phyloP scores from a whole-genome alignment of 2,797 vertebrate genomes.

The Sphaeramia orbicularis region DNA sequence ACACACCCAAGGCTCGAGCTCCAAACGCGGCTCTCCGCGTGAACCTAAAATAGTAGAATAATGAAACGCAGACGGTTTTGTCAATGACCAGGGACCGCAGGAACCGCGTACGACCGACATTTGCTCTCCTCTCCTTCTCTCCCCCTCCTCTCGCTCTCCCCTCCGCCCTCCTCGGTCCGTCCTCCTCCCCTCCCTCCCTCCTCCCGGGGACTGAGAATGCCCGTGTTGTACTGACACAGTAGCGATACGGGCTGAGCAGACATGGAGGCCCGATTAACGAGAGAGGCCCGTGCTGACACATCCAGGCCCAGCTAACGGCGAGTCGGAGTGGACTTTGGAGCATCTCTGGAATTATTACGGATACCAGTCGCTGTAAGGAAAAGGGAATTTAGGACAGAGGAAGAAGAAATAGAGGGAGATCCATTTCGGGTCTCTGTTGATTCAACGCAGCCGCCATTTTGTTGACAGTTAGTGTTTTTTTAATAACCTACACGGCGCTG shows the following conservation, averaged over 20 bases:
- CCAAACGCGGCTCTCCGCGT: background rate
- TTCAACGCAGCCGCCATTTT: slow-evolving; percentile 91
- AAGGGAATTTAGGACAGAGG: slow-evolving; percentile 54
- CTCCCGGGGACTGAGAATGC: slow-evolving; percentile 80
- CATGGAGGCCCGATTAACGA: slow-evolving; percentile 89
- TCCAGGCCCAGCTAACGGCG: slow-evolving; percentile 81
- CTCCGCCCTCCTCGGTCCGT: slow-evolving; percentile 50
- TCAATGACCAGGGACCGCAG: slow-evolving; percentile 65
- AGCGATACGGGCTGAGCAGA: slow-evolving; percentile 88
- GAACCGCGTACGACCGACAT: slow-evolving; percentile 74
- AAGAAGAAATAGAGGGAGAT: slow-evolving; percentile 79
- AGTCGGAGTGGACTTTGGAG: slow-evolving; percentile 71
- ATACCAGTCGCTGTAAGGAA: slow-evolving; percentile 69
- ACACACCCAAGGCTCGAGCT: slow-evolving; percentile 41
- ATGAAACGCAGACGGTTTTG: slow-evolving; percentile 45
- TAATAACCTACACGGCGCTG: slow-evolving; percentile 82
- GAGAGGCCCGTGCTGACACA: slow-evolving; percentile 85
- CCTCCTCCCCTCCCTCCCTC: slow-evolving; percentile 55
- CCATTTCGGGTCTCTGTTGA: slow-evolving; percentile 90
- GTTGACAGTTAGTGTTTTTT: slow-evolving; percentile 89
- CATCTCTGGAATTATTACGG: slow-evolving; percentile 71
- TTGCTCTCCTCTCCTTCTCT: slow-evolving; percentile 63
- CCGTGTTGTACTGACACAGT: slow-evolving; percentile 88
- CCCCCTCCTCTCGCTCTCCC: slow-evolving; percentile 36
- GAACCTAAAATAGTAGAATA: slow-evolving; percentile 35